These are phyloP conservation scores for Nanger granti DNA, from an alignment of 2,113 vertebrate genomes.

Conservation along the genomic window DNA sequence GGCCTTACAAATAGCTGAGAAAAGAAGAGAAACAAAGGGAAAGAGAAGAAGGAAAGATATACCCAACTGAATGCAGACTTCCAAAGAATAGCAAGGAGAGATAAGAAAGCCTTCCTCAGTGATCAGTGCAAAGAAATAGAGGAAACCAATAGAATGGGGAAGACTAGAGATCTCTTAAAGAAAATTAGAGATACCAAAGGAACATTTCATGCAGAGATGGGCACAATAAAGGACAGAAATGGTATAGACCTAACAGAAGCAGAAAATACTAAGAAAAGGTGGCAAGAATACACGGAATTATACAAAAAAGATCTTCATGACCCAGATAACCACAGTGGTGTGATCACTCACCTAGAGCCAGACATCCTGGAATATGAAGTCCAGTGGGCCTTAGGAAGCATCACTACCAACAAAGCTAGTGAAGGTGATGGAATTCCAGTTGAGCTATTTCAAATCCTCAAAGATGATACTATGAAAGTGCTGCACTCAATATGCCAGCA, in stretches of 20 bases:
- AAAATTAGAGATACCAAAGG: neutral
- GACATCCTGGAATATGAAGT: neutral
- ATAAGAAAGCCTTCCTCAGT: neutral
- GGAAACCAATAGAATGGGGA: neutral
- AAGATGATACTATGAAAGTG: neutral
- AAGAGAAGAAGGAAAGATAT: neutral
- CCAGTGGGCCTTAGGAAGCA: neutral
- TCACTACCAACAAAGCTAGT: neutral
- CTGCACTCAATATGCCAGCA: neutral
- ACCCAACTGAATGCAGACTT: neutral
- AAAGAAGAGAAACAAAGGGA: neutral
- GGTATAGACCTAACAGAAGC: neutral
- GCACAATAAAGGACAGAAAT: neutral
- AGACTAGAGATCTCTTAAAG: neutral
- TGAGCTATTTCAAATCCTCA: neutral
- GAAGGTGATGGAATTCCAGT: neutral
- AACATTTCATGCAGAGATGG: neutral
- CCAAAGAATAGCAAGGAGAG: neutral
- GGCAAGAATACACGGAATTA: neutral
- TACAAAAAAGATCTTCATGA: neutral
- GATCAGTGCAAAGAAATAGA: neutral
- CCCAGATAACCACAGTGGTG: neutral
- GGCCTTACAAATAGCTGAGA: neutral
- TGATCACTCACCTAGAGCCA: neutral
- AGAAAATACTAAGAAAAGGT: neutral